Conservation (phyloP, 2,888 invertebrate species). For the Macrosiphum euphorbiae region DNA sequence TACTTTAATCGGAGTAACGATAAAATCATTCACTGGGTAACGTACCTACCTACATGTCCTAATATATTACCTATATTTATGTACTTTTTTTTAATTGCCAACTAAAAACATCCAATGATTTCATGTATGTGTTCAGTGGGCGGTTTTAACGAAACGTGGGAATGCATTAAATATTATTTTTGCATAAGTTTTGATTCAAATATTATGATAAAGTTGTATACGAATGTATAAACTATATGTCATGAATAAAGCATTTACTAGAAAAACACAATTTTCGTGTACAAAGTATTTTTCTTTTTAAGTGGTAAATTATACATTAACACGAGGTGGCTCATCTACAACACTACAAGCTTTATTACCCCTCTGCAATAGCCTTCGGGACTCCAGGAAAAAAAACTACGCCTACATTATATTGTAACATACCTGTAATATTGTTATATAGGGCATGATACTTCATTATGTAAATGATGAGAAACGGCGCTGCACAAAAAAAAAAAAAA, state of each 20-base stretch:
- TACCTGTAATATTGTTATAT: neutral
- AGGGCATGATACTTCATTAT: neutral
- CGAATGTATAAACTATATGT: neutral
- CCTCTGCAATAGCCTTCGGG: neutral
- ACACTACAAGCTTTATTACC: neutral
- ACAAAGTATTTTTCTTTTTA: neutral
- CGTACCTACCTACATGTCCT: neutral
- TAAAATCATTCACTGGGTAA: neutral
- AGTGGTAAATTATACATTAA: neutral
- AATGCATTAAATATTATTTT: neutral
- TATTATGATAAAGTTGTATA: neutral
- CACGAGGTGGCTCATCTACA: neutral
- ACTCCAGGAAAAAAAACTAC: neutral
- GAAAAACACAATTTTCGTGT: neutral
- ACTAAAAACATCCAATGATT: neutral
- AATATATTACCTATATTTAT: no score
- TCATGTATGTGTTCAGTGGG: neutral
- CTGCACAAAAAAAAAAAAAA: neutral
- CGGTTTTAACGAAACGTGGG: neutral
- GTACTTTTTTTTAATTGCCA: neutral
- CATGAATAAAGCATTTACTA: neutral
- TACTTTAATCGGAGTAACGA: neutral
- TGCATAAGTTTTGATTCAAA: neutral
- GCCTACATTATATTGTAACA: neutral
- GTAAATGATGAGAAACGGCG: neutral